phyloP scores from a whole-genome alignment of 2,888 invertebrate species.

The Colostygia pectinataria region DNA sequence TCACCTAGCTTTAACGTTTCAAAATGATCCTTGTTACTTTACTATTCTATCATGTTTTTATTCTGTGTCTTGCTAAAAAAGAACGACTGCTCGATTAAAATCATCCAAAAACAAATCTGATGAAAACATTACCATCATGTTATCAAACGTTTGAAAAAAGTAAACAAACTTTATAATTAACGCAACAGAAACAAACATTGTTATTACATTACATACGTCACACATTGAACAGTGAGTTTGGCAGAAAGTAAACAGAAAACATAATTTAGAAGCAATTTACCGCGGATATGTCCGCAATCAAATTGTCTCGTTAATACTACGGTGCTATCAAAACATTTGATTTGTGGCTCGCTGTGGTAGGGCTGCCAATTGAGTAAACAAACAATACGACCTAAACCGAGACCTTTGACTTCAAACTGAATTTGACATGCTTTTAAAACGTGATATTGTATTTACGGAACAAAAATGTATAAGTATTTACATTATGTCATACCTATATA shows the following conservation, averaged over 20 bases:
- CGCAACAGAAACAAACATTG: slow-evolving; percentile 70
- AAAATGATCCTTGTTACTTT: no score
- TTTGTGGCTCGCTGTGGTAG: slow-evolving; percentile 64
- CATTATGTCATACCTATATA: no score
- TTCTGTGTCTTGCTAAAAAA: no score
- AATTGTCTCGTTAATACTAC: slow-evolving; percentile 83
- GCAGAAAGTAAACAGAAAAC: slow-evolving; percentile 83
- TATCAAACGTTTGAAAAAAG: slow-evolving; percentile 55
- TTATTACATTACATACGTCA: slow-evolving; percentile 61
- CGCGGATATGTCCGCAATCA: slow-evolving; percentile 83
- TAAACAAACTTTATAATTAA: slow-evolving; percentile 72
- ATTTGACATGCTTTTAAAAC: no score
- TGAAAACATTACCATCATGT: slow-evolving; percentile 37
- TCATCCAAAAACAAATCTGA: slow-evolving; percentile 31
- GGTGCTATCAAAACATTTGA: slow-evolving; percentile 83
- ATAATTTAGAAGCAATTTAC: slow-evolving; percentile 83
- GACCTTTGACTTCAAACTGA: not conserved
- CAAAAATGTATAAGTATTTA: no score
- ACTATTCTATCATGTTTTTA: no score
- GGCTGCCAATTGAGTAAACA: slow-evolving; percentile 16
- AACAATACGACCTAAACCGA: not conserved
- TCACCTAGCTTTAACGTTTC: no score
- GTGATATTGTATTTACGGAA: no score
- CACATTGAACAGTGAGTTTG: slow-evolving; percentile 75
- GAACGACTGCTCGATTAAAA: no score